Evolutionary conservation across 2,888 invertebrate species (phyloP).

Genomic region (Lymantria dispar): DNA sequence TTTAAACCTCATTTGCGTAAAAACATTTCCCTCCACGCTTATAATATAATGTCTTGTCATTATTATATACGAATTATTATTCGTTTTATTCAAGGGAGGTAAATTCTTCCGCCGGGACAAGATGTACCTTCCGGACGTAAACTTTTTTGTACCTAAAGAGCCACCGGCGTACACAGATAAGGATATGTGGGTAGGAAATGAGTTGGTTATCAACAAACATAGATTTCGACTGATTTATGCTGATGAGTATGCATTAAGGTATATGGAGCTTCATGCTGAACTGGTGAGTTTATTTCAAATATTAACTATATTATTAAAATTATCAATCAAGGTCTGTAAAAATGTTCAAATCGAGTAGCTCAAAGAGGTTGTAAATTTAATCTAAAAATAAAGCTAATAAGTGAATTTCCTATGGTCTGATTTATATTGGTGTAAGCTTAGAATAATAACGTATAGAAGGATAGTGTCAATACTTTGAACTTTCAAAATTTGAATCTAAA

Average conservation of each 20-base stretch:
- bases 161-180: conserved; percentile 89
- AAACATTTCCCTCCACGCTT: neutral
- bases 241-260: conserved; percentile 93
- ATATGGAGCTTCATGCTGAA: conserved; percentile 90
- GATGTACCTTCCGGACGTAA: conserved; percentile 88
- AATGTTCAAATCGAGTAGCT: no score
- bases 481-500: no score
- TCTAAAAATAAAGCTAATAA: no score
- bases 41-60: neutral
- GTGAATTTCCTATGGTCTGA: no score
- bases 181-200: conserved; percentile 93
- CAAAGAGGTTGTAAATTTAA: no score
- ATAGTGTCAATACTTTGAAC: no score
- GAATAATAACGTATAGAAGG: no score
- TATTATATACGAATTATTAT: neutral
- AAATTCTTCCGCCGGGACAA: conserved; percentile 86
- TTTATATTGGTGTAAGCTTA: no score
- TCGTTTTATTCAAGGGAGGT: conserved; percentile 65
- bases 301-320: neutral
- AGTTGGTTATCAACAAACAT: conserved; percentile 89
- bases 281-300: conserved; percentile 77
- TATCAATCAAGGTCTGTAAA: no score
- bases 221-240: conserved; percentile 90
- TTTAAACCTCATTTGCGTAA: neutral
- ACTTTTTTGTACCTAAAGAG: conserved; percentile 86